Conservation (phyloP, 2,888 invertebrate genomes). For the Mesoligia furuncula region DNA sequence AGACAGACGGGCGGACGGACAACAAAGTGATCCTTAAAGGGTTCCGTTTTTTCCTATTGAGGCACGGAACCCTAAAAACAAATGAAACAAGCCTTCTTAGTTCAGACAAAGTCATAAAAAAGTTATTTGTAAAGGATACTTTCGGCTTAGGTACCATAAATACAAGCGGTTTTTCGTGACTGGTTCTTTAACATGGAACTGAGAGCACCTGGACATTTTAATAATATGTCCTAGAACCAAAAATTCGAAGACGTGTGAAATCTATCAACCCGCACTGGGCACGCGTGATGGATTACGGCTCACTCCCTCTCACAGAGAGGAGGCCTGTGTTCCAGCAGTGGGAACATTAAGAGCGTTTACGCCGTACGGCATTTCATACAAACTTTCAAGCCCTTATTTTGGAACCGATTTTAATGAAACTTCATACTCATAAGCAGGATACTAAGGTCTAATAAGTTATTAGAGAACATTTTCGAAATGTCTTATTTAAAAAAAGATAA, state of each 20-base stretch:
- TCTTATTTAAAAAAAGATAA: no score
- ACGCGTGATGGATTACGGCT: no score
- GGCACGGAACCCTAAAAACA: background rate
- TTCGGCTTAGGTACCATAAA: constrained; percentile 18
- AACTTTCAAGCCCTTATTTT: no score
- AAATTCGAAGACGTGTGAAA: background rate
- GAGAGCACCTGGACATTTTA: constrained; percentile 27
- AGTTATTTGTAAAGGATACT: constrained; percentile 34
- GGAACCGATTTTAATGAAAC: no score
- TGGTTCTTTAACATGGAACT: constrained; percentile 19
- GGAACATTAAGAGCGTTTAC: background rate
- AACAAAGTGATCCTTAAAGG: no score
- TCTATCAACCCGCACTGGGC: background rate
- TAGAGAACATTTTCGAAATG: no score
- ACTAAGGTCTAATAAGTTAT: no score
- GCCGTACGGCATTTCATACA: no score
- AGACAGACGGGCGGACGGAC: no score
- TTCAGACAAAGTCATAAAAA: constrained; percentile 33
- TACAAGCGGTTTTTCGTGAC: constrained; percentile 9
- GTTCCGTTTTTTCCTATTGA: no score
- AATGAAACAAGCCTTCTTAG: constrained; percentile 27
- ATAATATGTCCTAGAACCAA: background rate
- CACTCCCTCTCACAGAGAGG: background rate
- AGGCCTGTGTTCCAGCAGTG: background rate
- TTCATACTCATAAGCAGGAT: no score